Base-by-base conservation (phyloP, 2,797 vertebrate species). In the Neoniphon sammara region DNA sequence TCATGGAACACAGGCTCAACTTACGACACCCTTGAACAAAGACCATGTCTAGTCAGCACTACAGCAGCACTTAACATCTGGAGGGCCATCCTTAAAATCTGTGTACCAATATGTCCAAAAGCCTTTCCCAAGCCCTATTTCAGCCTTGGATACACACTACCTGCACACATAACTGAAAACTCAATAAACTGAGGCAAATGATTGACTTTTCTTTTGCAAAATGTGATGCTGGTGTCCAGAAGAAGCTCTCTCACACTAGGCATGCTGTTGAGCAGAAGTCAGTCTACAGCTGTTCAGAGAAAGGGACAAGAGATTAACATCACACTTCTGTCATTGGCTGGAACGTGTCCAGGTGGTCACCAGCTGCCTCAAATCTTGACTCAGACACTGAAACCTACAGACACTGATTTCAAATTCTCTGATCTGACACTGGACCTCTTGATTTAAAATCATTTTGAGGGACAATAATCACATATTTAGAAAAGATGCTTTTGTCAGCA, bases 331-430 rank as follows among this genome's bases (percentile, higher is more conserved):
- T 67, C 58, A 52, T 57, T 66, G n/a, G 59, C 56, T 59, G 68
- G 69, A 81, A 60, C 12, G 31, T 20, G 67, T 82, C 82, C 85
- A 88, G 77, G 77, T 80, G 77, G 78, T 86, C 79, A 59, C 72
- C 75, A 82, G 75, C 72, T 82, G 72, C 39, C 63, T 59, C 4
- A 44, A 68, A 54, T 63, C 36, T 31, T 53, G 49, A 58, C 61
- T 68, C 23, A 21, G 46, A 36, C 30, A 57, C 30, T 15, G 27
- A 56, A 18, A 18, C 57, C 42, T 14, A 10, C 52, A 34, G 44
- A n/a, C 2, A 11, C 18, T 11, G 23, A 69, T 36, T 57, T 70
- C 62, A 27, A 27, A 27, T 27, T 27, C 25, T 61, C 42, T 58
- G 0, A 1, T 39, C 30, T 2, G 6, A 36, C 17, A 47, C 39